Base-by-base conservation (phyloP, 2,113 vertebrate species). In the Dasyprocta punctata region DNA sequence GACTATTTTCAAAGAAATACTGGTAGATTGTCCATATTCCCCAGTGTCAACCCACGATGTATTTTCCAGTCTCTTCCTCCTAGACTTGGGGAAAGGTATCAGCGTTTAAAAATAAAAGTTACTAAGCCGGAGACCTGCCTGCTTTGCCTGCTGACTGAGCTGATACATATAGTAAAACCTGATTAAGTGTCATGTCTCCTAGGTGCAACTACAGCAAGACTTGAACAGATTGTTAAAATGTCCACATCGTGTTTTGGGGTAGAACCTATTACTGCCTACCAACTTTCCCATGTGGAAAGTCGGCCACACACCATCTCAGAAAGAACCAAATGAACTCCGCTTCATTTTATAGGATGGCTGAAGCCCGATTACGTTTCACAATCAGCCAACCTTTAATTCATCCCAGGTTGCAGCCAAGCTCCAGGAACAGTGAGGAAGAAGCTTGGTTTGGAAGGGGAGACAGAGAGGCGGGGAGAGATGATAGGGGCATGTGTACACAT, bases 321-420 rank as follows among this genome's bases (percentile, higher is more conserved):
- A 97, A 96, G 89, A 94, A 86, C 85, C 93, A 92, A 95, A 98
- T 63, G 93, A 97, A 96, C 87, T 93, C 85, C 41, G 88, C 47
- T 89, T 96, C 71, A 9, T 93, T 97, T 97, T 97, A 95, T 95
- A 95, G 88, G 90, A 97, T 95, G 54, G 92, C 93, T 96, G 86
- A 95, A 80, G 87, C 52, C 92, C 81, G 87, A 89, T 95, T 95
- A 96, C 95, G 85, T 98, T 93, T 95, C 93, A 92, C 78, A 95
- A 97, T 96, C 92, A 93, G 95, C 96, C 96, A 96, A 26, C 65
- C 77, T 95, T 94, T 98, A 96, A 97, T 97, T 97, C 81, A 96
- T 95, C 87, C 96, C 96, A 96, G 97, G 69, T 97, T 97, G 84
- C 86, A 92, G 93, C 77, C 82, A 88, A 83, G 47, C 65, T 92